Evolutionary conservation across 35 echinoderm and acorn worm genomes (phyloP).

Genomic region (Heliocidaris tuberculata): DNA sequence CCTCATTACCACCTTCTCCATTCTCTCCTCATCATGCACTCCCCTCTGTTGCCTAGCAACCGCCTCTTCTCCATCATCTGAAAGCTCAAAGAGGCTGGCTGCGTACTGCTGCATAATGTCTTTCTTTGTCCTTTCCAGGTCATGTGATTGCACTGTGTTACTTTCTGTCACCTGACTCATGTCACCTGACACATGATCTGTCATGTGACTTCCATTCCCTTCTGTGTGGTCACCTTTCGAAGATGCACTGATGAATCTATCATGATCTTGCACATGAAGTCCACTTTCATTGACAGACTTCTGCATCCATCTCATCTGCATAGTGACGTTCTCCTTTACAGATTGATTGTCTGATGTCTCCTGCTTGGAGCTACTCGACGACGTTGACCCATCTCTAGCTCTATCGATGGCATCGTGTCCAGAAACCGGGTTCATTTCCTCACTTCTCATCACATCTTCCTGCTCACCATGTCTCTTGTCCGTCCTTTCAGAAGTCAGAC

Average conservation of each 20-base stretch:
- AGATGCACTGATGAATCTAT: neutral
- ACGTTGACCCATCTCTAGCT: neutral
- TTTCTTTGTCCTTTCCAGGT: neutral
- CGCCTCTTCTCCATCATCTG: neutral
- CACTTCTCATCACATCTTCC: neutral
- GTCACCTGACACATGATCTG: neutral
- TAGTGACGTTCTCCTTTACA: neutral
- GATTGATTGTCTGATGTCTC: neutral
- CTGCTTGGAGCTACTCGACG: neutral
- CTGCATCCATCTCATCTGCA: neutral
- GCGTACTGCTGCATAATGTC: conserved; percentile 3
- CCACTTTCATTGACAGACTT: neutral
- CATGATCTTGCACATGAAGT: neutral
- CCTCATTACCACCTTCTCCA: neutral
- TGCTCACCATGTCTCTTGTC: neutral
- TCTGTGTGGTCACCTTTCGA: neutral
- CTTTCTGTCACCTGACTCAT: neutral
- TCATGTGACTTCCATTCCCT: neutral
- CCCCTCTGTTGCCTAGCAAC: neutral
- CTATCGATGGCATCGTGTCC: neutral
- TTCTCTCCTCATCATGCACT: neutral
- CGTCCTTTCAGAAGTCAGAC: neutral
- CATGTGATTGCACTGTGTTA: neutral
- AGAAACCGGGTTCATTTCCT: neutral
- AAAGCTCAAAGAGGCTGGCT: neutral